These are phyloP conservation scores for Aplysina aerophoba DNA, from an alignment of 37 sponge, comb jelly and placozoan species.

Conservation along the genomic window DNA sequence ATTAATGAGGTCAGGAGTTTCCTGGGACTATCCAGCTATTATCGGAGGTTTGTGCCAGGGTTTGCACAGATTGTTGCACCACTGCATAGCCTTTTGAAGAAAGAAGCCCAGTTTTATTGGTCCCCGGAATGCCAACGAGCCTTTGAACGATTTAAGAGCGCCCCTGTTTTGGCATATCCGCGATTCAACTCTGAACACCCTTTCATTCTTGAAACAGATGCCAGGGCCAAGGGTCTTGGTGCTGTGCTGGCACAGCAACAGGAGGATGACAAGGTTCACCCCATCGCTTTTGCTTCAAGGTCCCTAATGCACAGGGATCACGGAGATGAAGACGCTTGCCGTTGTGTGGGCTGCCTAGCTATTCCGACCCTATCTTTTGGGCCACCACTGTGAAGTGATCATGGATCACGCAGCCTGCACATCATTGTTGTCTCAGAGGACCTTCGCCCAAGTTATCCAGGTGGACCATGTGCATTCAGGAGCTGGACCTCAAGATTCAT, in stretches of 20 bases:
- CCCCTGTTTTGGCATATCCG: conserved; percentile 52
- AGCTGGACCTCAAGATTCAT: conserved; percentile 38
- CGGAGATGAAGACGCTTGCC: conserved; percentile 35
- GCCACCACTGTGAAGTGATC: conserved; percentile 24
- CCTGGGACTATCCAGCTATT: conserved; percentile 49
- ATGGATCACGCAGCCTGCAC: conserved; percentile 47
- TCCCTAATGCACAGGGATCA: conserved; percentile 1
- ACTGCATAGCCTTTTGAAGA: conserved; percentile 29
- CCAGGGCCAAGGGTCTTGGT: conserved; percentile 43
- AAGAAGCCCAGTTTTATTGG: conserved; percentile 48
- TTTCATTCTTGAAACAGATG: conserved; percentile 55
- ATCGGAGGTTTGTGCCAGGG: conserved; percentile 42
- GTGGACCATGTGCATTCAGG: conserved; percentile 54
- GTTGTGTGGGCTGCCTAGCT: conserved; percentile 42
- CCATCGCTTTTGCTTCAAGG: conserved; percentile 64
- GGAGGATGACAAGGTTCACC: conserved; percentile 42
- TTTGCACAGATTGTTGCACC: conserved; percentile 47
- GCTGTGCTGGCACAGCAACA: conserved; percentile 49
- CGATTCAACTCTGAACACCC: not conserved
- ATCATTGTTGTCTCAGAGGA: not conserved
- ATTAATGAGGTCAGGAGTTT: conserved; percentile 35
- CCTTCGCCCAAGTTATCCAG: conserved; percentile 49
- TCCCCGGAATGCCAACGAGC: conserved; percentile 33
- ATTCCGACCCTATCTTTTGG: conserved; percentile 52
- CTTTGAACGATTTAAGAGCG: conserved; percentile 43